Conservation (phyloP, 2,888 invertebrate genomes). For the Melieria omissa region DNA sequence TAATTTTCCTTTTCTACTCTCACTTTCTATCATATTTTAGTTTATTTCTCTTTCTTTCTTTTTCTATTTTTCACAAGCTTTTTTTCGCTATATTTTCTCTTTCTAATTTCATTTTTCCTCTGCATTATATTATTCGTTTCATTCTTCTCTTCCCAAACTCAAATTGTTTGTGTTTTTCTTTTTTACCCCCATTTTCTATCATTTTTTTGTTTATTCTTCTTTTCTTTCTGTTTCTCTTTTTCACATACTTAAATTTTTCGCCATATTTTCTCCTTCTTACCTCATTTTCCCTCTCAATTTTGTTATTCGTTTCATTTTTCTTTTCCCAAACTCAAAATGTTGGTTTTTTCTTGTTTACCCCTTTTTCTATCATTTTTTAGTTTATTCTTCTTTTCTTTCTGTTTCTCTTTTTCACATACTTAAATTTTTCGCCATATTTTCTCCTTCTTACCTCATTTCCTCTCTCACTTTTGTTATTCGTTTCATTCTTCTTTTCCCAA, state of each 20-base stretch:
- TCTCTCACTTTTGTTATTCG: background rate
- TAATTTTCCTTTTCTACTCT: background rate
- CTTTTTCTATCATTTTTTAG: background rate
- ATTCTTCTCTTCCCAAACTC: background rate
- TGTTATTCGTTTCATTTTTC: background rate
- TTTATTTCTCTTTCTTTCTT: background rate
- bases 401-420: background rate
- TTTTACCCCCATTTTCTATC: background rate
- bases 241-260: background rate
- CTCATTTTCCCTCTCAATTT: background rate
- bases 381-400: background rate
- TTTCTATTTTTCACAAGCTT: background rate
- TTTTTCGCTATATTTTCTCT: slow-evolving; percentile 1
- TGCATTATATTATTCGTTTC: background rate
- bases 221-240: background rate
- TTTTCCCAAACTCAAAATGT: background rate
- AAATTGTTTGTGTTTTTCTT: background rate
- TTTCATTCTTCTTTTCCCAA: background rate
- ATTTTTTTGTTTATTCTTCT: background rate
- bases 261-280: background rate
- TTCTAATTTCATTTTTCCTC: background rate
- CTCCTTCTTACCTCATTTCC: background rate
- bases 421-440: background rate
- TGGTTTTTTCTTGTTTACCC: background rate
- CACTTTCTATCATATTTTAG: background rate